Conservation (phyloP, 2,113 vertebrate genomes). For the Engystomops pustulosus region DNA sequence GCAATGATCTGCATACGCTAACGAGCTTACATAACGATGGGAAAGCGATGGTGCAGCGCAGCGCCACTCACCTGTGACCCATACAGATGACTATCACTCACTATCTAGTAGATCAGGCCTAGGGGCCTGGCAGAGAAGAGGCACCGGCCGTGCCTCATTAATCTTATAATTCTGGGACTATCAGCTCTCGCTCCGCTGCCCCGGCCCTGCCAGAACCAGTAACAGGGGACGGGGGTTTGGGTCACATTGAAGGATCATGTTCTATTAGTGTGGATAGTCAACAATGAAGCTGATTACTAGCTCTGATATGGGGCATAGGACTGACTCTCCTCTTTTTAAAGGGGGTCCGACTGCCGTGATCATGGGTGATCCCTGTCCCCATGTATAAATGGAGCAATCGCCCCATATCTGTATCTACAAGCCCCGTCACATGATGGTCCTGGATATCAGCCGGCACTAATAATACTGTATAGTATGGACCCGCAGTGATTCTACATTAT, state of each 20-base stretch:
- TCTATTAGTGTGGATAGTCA: background rate
- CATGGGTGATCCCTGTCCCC: too few species aligned
- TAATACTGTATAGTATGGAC: background rate
- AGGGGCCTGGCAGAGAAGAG: conserved; percentile 23
- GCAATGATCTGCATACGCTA: conserved; percentile 23
- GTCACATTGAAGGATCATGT: background rate
- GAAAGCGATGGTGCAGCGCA: conserved; percentile 32
- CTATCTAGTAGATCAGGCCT: conserved; percentile 46
- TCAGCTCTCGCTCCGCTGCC: conserved; percentile 4
- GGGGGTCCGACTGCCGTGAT: too few species aligned
- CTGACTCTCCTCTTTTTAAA: too few species aligned
- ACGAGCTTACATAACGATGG: conserved; percentile 41
- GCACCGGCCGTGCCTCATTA: conserved; percentile 16
- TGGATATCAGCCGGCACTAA: background rate
- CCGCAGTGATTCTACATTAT: background rate
- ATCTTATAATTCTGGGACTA: background rate
- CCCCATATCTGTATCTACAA: too few species aligned
- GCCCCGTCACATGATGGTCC: too few species aligned
- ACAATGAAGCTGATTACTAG: too few species aligned
- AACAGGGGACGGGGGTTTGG: background rate
- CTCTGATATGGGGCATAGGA: too few species aligned
- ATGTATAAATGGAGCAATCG: too few species aligned
- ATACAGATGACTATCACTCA: conserved; percentile 43
- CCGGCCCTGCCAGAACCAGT: conserved; percentile 42
- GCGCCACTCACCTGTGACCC: conserved; percentile 45